Conservation (phyloP, 2,113 vertebrate genomes). For the Chloropsis hardwickii region DNA sequence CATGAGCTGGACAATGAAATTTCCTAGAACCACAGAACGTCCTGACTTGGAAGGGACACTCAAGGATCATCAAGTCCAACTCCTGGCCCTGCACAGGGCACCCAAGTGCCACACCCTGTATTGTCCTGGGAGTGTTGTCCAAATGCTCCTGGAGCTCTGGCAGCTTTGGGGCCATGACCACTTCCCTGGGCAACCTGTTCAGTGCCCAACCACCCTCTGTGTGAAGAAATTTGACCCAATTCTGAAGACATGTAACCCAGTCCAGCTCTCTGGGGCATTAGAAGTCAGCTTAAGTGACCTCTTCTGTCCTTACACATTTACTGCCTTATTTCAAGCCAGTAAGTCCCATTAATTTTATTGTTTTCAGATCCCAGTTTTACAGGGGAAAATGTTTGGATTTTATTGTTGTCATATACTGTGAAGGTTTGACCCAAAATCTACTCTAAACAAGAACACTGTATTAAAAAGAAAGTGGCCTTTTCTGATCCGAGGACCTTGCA, state of each 20-base stretch:
- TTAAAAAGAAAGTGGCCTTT: background rate
- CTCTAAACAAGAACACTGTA: background rate
- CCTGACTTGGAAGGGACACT: background rate
- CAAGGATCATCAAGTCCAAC: rapidly evolving
- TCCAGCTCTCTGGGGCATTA: background rate
- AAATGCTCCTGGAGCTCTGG: background rate
- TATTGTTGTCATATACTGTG: background rate
- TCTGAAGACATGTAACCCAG: background rate
- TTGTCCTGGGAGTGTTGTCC: background rate
- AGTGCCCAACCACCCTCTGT: background rate
- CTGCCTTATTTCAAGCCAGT: background rate
- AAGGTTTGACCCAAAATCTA: background rate
- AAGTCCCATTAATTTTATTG: background rate
- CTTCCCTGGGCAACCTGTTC: background rate
- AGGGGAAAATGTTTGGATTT: background rate
- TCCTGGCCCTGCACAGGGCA: background rate
- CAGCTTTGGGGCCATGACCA: background rate
- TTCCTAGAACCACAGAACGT: background rate
- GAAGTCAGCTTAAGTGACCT: background rate
- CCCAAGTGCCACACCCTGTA: background rate
- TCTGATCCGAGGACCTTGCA: background rate
- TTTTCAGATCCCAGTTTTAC: background rate
- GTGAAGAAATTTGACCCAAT: background rate
- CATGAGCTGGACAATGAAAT: background rate
- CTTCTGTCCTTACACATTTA: background rate